Evolutionary conservation across 2,113 vertebrate genomes (phyloP).

Genomic region (Bombycilla garrulus): DNA sequence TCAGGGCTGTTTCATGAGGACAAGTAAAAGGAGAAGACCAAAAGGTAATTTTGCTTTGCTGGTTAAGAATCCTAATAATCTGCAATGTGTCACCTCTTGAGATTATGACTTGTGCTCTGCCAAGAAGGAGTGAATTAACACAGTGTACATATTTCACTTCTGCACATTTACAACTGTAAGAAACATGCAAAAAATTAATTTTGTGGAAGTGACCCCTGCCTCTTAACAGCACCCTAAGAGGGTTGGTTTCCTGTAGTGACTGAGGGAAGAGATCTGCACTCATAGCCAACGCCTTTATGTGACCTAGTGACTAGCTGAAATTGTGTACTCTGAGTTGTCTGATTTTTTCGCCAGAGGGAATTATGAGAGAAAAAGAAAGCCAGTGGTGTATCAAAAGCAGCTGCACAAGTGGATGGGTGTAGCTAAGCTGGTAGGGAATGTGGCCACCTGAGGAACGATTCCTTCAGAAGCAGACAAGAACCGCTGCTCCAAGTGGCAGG

Average conservation of each 20-base stretch:
- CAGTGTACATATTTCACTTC: neutral
- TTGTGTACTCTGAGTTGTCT: neutral
- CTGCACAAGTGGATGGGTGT: neutral
- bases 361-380: neutral
- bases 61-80: neutral
- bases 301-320: slow-evolving; percentile 20
- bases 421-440: neutral
- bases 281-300: neutral
- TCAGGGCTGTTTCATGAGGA: neutral
- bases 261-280: neutral
- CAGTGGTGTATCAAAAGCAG: neutral
- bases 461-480: neutral
- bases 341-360: slow-evolving; percentile 31
- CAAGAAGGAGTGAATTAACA: neutral
- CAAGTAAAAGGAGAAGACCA: neutral
- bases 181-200: neutral
- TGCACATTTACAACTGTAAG: neutral
- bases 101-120: neutral
- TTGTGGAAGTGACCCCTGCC: neutral
- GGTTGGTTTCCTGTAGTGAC: neutral
- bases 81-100: neutral
- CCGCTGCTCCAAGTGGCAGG: neutral
- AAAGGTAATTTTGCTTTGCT: neutral
- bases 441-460: neutral
- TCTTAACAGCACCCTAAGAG: neutral